Base-by-base conservation (phyloP, 2,888 invertebrate genomes). In the Tholera decimalis region DNA sequence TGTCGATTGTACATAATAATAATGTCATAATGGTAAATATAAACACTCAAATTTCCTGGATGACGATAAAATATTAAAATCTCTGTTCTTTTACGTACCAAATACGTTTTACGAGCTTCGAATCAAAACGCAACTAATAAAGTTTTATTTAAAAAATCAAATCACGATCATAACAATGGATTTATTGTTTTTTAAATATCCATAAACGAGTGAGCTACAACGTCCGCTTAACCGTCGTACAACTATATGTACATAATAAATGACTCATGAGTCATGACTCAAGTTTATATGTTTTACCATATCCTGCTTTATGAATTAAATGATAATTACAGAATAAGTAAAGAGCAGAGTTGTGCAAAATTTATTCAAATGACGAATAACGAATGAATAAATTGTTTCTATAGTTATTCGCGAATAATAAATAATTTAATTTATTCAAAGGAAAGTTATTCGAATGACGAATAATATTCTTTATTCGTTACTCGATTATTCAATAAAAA, bases 121-220 rank as follows among this genome's bases (percentile, higher is more conserved):
- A 59, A 73, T 62, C 51, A 51, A 74, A 64, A 60, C 44, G 43
- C 39, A 63, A 51, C 24, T 24, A 53, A 65, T 63, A 63, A 72
- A 82, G 79, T 56, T 53, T 46, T 11, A 57, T 59, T n/a, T 55
- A 67, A 78, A 75, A 79, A 82, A 64, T 72, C 60, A 57, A 61
- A 76, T 71, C 69, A 79, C 71, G 73, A 62, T 62, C 64, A 26
- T 53, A 73, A 77, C 82, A 82, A 82, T 73, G 43, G 66, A 82
- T 63, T 73, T 69, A 77, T 77, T 77, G 77, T 82, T 79, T 79
- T 73, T 73, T 70, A 79, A 82, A 79, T 74, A 74, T 73, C 64
- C 69, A 67, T 72, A 81, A 80, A 76, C 47, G 56, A 62, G 46
- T 60, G 64, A 64, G 66, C 50, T 62, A 20, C 37, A 33, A 68